A percentile compares a stretch with the other conserved stretches of the same genome.
phyloP scores from a whole-genome alignment of 37 sponge, comb jelly and placozoan genomes.

The Sycon ciliatum region DNA sequence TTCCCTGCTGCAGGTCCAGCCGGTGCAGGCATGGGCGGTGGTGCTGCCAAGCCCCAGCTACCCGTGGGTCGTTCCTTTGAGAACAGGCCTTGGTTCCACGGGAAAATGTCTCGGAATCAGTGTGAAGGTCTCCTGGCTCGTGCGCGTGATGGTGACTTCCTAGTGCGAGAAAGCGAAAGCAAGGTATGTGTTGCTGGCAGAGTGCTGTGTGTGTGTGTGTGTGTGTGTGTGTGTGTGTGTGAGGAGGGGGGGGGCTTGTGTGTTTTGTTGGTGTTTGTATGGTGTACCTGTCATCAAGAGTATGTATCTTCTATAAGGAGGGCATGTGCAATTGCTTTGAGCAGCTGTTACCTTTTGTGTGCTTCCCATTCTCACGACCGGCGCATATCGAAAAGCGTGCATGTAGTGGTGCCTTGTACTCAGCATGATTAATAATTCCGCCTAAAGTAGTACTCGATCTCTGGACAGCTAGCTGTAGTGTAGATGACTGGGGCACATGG shows the following conservation, averaged over 20 bases:
- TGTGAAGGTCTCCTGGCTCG: constrained; percentile 48
- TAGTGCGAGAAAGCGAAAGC: constrained; percentile 80
- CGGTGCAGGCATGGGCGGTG: background rate
- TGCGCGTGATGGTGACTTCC: constrained; percentile 72
- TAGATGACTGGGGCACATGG: too few species aligned
- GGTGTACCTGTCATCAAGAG: too few species aligned
- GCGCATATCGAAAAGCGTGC: background rate
- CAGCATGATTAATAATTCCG: too few species aligned
- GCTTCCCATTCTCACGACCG: background rate
- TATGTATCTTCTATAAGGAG: too few species aligned
- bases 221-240: too few species aligned
- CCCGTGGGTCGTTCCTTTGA: constrained; percentile 42
- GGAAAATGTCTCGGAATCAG: constrained; percentile 55
- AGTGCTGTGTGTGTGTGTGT: constrained; percentile 14
- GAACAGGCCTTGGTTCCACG: constrained; percentile 66
- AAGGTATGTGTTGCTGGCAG: constrained; percentile 42
- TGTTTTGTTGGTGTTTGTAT: background rate
- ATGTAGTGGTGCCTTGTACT: background rate
- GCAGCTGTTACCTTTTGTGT: too few species aligned
- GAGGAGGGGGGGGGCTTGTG: background rate
- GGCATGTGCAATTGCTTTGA: too few species aligned
- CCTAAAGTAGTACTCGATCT: too few species aligned
- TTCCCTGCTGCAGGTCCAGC: background rate
- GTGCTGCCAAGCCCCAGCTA: background rate
- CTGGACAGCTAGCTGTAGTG: too few species aligned